These are phyloP conservation scores for Pangasianodon hypophthalmus DNA, from an alignment of 2,113 vertebrate genomes.

Conservation along the genomic window DNA sequence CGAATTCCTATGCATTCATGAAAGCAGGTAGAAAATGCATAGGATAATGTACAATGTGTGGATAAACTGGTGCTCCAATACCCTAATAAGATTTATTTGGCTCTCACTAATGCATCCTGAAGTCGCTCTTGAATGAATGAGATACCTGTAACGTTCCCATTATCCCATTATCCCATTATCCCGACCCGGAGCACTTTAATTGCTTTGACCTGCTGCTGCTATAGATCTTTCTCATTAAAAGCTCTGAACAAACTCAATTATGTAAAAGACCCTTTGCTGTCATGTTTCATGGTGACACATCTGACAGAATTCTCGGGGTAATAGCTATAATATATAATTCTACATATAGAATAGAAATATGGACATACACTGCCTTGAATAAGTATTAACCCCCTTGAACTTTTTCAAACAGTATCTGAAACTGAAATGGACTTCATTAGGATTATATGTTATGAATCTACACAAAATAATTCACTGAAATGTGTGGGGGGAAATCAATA, in stretches of 20 bases:
- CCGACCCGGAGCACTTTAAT: conserved; percentile 34
- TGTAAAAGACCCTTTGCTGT: neutral
- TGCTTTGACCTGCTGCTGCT: conserved; percentile 49
- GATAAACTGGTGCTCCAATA: too few species aligned
- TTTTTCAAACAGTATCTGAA: neutral
- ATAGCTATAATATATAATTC: neutral
- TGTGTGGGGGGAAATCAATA: too few species aligned
- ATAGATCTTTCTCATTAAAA: conserved; percentile 25
- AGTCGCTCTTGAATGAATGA: conserved; percentile 13
- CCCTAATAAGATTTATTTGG: conserved; percentile 16
- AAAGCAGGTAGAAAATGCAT: neutral
- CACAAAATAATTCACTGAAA: neutral
- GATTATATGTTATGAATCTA: neutral
- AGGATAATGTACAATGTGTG: neutral
- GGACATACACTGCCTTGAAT: neutral
- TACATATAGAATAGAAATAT: neutral
- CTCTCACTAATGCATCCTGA: neutral
- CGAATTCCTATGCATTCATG: neutral
- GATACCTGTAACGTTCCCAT: conserved; percentile 22
- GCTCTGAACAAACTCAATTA: conserved; percentile 15
- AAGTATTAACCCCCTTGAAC: neutral
- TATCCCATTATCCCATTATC: conserved; percentile 38
- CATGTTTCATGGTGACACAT: neutral
- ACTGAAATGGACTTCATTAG: neutral
- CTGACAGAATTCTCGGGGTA: neutral